Conservation (phyloP, 2,113 vertebrate genomes). For the Laticauda laticaudata region DNA sequence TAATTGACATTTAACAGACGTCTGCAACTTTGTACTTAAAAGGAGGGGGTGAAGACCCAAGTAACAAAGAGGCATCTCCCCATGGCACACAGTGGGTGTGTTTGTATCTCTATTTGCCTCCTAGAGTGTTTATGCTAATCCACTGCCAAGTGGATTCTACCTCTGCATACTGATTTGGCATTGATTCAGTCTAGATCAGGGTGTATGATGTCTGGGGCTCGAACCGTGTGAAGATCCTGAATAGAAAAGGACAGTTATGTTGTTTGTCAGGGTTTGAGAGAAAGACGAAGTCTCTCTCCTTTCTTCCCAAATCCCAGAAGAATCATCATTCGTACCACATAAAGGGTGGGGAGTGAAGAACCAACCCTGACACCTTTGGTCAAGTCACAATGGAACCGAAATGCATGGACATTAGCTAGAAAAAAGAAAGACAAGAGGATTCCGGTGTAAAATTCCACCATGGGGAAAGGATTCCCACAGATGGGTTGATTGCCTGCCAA, state of each 20-base stretch:
- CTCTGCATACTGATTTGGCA: slow-evolving; percentile 65
- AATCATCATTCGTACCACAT: accelerated
- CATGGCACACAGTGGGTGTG: slow-evolving; percentile 65
- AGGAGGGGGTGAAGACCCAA: background rate
- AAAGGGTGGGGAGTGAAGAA: background rate
- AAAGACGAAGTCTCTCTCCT: slow-evolving; percentile 8
- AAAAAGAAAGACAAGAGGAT: slow-evolving; percentile 14
- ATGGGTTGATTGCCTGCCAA: background rate
- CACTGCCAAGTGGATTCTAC: slow-evolving; percentile 54
- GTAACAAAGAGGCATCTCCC: slow-evolving; percentile 68
- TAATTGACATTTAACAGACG: slow-evolving; percentile 77
- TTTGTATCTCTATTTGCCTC: slow-evolving; percentile 73
- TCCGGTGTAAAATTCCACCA: slow-evolving; percentile 21
- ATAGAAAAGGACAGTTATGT: slow-evolving; percentile 35
- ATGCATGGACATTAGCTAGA: slow-evolving; percentile 11
- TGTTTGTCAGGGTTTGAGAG: slow-evolving; percentile 13
- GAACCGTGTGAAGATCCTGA: slow-evolving; percentile 8
- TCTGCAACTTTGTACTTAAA: slow-evolving; percentile 73
- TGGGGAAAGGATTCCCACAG: slow-evolving; percentile 16
- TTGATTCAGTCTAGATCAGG: slow-evolving; percentile 59
- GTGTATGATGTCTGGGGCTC: slow-evolving; percentile 48
- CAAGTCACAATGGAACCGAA: slow-evolving; percentile 3
- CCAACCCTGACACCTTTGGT: background rate
- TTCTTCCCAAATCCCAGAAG: background rate
- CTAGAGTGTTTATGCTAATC: slow-evolving; percentile 72